phyloP scores from a whole-genome alignment of 2,113 vertebrate genomes.

The Channa maculata region DNA sequence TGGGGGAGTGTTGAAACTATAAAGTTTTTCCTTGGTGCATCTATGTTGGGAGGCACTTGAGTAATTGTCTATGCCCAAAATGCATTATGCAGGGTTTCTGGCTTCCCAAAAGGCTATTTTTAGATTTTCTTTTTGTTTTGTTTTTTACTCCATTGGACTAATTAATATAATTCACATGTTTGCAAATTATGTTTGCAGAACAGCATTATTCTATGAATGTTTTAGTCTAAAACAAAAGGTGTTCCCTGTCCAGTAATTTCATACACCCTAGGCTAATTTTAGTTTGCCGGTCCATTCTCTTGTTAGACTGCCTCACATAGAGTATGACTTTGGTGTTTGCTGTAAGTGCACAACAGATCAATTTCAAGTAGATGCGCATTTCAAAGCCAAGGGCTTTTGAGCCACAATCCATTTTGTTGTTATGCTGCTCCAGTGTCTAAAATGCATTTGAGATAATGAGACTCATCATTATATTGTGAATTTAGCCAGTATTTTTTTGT shows the following conservation, averaged over 20 bases:
- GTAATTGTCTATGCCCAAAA: not conserved
- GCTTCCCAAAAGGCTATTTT: not conserved
- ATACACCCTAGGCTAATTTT: conserved; percentile 43
- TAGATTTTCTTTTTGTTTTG: no score
- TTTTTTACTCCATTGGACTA: conserved; percentile 6
- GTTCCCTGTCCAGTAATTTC: conserved; percentile 12
- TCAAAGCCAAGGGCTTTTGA: conserved; percentile 48
- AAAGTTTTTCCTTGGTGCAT: not conserved
- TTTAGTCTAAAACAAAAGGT: conserved; percentile 6
- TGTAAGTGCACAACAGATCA: conserved; percentile 56
- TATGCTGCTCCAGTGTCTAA: conserved; percentile 22
- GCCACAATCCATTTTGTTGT: conserved; percentile 21
- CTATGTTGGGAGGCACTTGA: not conserved
- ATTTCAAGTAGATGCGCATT: conserved; percentile 61
- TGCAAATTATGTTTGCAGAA: not conserved
- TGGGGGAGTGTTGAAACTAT: no score
- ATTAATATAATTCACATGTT: not conserved
- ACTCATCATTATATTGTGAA: not conserved
- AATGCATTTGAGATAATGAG: conserved; percentile 29
- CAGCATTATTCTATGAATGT: conserved; percentile 2
- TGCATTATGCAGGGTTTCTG: not conserved
- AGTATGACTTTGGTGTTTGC: conserved; percentile 29
- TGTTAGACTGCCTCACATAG: conserved; percentile 41
- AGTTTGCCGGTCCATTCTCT: conserved; percentile 34
- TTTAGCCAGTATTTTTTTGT: conserved; percentile 1